Evolutionary conservation across 2,888 invertebrate species (phyloP).

Genomic region (Allacma fusca): DNA sequence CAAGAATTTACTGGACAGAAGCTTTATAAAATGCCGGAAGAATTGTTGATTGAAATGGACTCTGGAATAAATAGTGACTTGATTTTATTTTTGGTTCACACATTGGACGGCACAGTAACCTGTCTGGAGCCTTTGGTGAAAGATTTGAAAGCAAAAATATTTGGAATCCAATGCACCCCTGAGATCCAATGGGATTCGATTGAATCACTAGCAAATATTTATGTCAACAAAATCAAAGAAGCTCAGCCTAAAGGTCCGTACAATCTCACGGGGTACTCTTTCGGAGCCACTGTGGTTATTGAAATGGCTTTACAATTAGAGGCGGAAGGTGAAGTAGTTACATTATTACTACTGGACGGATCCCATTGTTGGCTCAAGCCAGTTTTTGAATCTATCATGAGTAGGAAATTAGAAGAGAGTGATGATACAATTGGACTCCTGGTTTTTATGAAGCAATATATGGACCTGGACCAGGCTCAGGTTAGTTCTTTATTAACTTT

Average conservation of each 20-base stretch:
- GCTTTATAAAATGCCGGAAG: neutral
- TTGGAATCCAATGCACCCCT: constrained; percentile 83
- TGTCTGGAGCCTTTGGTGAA: constrained; percentile 58
- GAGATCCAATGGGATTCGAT: constrained; percentile 77
- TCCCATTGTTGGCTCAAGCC: too few species aligned
- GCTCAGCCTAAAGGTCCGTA: constrained; percentile 70
- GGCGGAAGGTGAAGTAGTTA: constrained; percentile 63
- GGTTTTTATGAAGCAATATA: neutral
- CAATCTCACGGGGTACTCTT: constrained; percentile 91
- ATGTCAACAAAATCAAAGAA: constrained; percentile 66
- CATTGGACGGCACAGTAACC: too few species aligned
- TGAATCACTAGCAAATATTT: constrained; percentile 75
- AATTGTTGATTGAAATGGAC: neutral
- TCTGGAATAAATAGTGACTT: neutral
- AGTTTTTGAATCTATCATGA: too few species aligned
- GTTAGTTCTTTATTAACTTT: too few species aligned
- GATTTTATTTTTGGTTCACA: neutral
- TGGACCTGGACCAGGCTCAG: neutral
- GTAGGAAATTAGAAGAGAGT: neutral
- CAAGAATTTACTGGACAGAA: neutral
- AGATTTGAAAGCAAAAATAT: constrained; percentile 77
- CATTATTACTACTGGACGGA: too few species aligned
- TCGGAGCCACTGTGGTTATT: constrained; percentile 91
- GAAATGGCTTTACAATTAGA: constrained; percentile 91
- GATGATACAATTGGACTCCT: neutral